Evolutionary conservation across 1,140 invertebrate species (phyloP).

Genomic region (Asobara japonica): DNA sequence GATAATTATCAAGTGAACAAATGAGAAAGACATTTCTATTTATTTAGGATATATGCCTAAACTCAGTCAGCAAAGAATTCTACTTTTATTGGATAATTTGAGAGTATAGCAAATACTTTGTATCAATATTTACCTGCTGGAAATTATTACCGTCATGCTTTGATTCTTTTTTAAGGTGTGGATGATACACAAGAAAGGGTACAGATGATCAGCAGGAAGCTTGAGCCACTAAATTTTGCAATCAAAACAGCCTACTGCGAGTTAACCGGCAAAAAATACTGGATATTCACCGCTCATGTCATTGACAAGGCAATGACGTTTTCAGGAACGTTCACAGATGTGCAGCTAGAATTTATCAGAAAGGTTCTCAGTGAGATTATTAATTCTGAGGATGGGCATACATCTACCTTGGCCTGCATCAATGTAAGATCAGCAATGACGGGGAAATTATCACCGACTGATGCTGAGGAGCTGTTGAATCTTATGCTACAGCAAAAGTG

Average conservation of each 20-base stretch:
- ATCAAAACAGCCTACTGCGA: conserved; percentile 49
- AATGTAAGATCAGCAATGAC: conserved; percentile 47
- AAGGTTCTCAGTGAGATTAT: conserved; percentile 52
- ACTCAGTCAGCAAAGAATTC: too few species aligned
- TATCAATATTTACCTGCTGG: too few species aligned
- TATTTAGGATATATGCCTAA: too few species aligned
- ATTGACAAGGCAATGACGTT: conserved; percentile 44
- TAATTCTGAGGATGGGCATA: conserved; percentile 36
- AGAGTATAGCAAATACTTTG: too few species aligned
- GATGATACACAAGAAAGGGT: conserved; percentile 6
- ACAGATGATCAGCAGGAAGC: conserved; percentile 42
- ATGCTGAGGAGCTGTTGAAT: conserved; percentile 49
- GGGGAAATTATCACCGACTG: conserved; percentile 40
- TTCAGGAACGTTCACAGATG: conserved; percentile 42
- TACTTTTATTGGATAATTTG: too few species aligned
- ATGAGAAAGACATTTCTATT: too few species aligned
- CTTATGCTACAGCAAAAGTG: conserved; percentile 46
- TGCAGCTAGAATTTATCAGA: conserved; percentile 45
- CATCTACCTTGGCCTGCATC: conserved; percentile 50
- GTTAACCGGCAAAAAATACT: conserved; percentile 47
- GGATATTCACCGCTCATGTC: conserved; percentile 41
- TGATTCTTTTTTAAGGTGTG: conserved; percentile 20
- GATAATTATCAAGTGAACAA: too few species aligned
- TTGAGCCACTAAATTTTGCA: conserved; percentile 41
- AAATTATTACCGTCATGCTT: not conserved